A percentile compares a stretch with the other conserved stretches of the same genome.
Evolutionary conservation across 2,888 invertebrate genomes (phyloP).

Genomic region (Torymus auratus): DNA sequence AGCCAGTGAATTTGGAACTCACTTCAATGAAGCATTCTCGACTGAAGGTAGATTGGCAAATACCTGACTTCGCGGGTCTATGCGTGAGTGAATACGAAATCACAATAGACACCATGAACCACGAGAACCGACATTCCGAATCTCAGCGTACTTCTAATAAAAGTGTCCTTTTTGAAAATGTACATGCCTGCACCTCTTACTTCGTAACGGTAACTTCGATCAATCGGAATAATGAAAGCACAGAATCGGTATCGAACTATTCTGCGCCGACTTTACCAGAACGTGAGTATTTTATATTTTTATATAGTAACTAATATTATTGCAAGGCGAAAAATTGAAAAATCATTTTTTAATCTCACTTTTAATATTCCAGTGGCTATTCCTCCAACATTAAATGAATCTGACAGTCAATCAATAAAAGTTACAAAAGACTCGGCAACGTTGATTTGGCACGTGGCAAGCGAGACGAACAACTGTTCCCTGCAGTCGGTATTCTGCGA

Average conservation of each 20-base stretch:
- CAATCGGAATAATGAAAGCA: slow-evolving; percentile 57
- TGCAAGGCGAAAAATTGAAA: background rate
- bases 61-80: slow-evolving; percentile 62
- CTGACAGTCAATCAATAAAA: slow-evolving; percentile 8
- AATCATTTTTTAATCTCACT: slow-evolving; percentile 3
- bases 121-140: slow-evolving; percentile 15
- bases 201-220: slow-evolving; percentile 63
- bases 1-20: slow-evolving; percentile 57
- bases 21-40: slow-evolving; percentile 59
- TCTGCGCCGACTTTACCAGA: slow-evolving; percentile 27
- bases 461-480: slow-evolving; percentile 65
- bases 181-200: slow-evolving; percentile 66
- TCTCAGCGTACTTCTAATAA: slow-evolving; percentile 52
- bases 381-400: slow-evolving; percentile 26
- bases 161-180: slow-evolving; percentile 57
- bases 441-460: slow-evolving; percentile 65
- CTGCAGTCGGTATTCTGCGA: slow-evolving; percentile 59
- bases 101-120: slow-evolving; percentile 54
- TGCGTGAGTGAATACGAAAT: slow-evolving; percentile 67
- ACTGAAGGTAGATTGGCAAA: slow-evolving; percentile 65
- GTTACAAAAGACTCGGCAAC: slow-evolving; percentile 56
- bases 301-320: slow-evolving; percentile 8
- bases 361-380: slow-evolving; percentile 3
- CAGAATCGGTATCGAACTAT: slow-evolving; percentile 34
- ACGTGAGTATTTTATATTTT: slow-evolving; percentile 38